Base-by-base conservation (phyloP, 2,113 vertebrate species). In the Myotis yumanensis region DNA sequence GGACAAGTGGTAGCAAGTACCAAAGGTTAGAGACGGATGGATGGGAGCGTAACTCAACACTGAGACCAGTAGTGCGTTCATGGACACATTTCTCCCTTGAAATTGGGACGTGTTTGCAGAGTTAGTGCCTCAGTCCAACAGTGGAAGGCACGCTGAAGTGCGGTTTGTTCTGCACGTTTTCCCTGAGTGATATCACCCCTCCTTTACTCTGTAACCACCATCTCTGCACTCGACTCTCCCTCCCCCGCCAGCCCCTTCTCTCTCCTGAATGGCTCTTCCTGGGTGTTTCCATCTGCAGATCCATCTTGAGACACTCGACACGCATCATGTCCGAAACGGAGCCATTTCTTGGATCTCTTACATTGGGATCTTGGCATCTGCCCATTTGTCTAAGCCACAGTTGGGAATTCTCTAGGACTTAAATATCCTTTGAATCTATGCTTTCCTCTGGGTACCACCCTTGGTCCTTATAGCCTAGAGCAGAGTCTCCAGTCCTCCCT, bases 1-100 rank as follows among this genome's bases (percentile, higher is more conserved):
- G 51, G 94, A 82, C 88, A 66, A 86, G 88, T 22, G n/a, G 85
- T 23, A 93, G 77, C 95, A 95, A 75, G 95, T 1, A 32, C 82
- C 94, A 52, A 51, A 82, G 73, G 73, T 9, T 83, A 91, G 88
- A 90, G 85, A 69, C 46, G 20, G 87, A 77, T 90, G 93, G 84
- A 92, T 82, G 85, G 81, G 68, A 88, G 73, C n/a, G 25, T 84
- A 82, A 69, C 25, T 86, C 86, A 37, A 68, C 85, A 48, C 77
- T 15, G 80, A 92, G 85, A 73, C 85, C 35, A 2, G 25, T 22
- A 2, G 25, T 22, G 72, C 64, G 35, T 18, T 93, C 72, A 35
- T 93, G 68, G 93, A 62, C 66, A 90, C 69, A 18, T 37, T 73
- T 81, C 28, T 40, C 69, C 48, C 66, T 71, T 62, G 32, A 62